Evolutionary conservation across 2,113 vertebrate genomes (phyloP).

Genomic region (Melanotaenia duboulayi): DNA sequence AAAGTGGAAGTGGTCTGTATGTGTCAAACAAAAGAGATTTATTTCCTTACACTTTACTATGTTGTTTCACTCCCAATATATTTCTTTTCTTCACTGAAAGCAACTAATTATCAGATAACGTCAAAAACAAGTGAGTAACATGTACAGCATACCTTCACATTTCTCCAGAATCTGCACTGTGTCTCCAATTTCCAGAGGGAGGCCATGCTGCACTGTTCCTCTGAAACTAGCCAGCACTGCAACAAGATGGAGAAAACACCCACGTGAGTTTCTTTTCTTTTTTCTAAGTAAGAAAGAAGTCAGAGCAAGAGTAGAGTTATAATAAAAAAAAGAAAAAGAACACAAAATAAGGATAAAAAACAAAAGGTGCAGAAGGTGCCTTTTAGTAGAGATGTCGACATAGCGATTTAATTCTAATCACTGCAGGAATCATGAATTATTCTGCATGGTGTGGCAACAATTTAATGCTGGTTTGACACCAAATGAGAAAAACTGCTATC

Average conservation of each 20-base stretch:
- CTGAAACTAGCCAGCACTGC: conserved; percentile 96
- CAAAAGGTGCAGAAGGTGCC: conserved; percentile 7
- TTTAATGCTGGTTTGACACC: no score
- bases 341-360: background rate
- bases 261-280: conserved; percentile 25
- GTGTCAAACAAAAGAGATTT: conserved; percentile 7
- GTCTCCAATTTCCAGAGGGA: conserved; percentile 97
- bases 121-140: background rate
- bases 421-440: no score
- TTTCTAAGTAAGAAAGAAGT: background rate
- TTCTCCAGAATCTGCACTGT: conserved; percentile 98
- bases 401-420: no score
- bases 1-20: background rate
- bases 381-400: background rate
- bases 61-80: background rate
- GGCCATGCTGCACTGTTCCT: conserved; percentile 92
- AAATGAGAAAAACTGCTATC: no score
- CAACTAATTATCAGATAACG: background rate
- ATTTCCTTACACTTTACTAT: background rate
- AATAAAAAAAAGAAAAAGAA: conserved; percentile 5
- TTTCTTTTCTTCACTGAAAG: conserved; percentile 1
- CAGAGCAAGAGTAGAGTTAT: background rate
- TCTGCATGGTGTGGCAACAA: no score
- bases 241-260: conserved; percentile 65
- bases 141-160: conserved; percentile 89